phyloP scores from a whole-genome alignment of 1,140 invertebrate genomes.

The Schlechtendalia chinensis region DNA sequence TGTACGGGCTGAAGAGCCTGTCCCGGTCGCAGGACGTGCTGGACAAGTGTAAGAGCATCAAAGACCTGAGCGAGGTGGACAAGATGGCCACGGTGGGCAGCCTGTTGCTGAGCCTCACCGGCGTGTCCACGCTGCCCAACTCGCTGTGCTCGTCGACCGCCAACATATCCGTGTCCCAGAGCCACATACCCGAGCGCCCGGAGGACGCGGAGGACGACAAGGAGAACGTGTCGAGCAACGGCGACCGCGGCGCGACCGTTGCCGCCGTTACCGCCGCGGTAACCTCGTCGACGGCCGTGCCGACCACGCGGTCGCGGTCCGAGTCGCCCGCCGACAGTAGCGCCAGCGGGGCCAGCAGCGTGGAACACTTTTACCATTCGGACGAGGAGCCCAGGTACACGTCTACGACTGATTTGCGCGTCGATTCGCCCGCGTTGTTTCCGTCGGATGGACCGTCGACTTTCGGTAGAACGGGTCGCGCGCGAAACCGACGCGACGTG shows the following conservation, averaged over 20 bases:
- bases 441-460: too few relatives aligned
- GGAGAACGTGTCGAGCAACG: slow-evolving; percentile 14
- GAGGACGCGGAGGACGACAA: not conserved
- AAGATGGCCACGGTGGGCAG: slow-evolving; percentile 33
- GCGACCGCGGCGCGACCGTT: not conserved
- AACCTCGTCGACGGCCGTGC: not conserved
- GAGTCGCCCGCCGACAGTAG: slow-evolving; percentile 8
- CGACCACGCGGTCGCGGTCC: not conserved
- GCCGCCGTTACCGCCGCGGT: not conserved
- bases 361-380: slow-evolving; percentile 52
- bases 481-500: too few relatives aligned
- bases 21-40: slow-evolving; percentile 63
- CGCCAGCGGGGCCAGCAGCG: slow-evolving; percentile 29
- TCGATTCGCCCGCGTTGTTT: too few relatives aligned
- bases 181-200: not conserved
- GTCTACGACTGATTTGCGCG: too few relatives aligned
- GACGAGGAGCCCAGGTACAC: slow-evolving; percentile 52
- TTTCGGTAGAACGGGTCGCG: too few relatives aligned
- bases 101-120: slow-evolving; percentile 39
- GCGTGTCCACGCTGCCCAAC: slow-evolving; percentile 31
- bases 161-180: slow-evolving; percentile 49
- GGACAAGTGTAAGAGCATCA: slow-evolving; percentile 57
- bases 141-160: slow-evolving; percentile 33
- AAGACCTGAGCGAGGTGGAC: slow-evolving; percentile 45
- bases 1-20: slow-evolving; percentile 60